phyloP scores from a whole-genome alignment of 2,888 invertebrate species.

The Prosapia bicincta region DNA sequence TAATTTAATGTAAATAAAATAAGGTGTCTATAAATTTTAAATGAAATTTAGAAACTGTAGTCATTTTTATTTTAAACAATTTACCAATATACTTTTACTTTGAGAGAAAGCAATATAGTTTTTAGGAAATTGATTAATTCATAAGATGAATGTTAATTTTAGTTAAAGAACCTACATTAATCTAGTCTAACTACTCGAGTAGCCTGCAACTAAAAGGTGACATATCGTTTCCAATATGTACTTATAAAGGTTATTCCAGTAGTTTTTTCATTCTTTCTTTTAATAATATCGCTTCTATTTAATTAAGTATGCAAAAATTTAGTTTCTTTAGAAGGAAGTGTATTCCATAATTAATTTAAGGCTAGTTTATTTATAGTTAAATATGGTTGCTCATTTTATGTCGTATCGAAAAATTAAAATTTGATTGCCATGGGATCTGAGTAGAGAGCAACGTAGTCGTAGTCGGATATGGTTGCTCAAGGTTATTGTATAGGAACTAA shows the following conservation, averaged over 20 bases:
- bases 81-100: background rate
- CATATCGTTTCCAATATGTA: background rate
- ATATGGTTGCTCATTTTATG: slow-evolving; percentile 30
- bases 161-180: background rate
- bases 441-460: background rate
- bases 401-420: background rate
- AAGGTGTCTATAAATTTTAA: background rate
- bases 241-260: background rate
- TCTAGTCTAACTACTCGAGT: background rate
- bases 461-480: background rate
- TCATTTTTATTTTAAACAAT: background rate
- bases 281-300: background rate
- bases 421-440: background rate
- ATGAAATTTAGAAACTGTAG: background rate
- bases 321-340: slow-evolving; percentile 6
- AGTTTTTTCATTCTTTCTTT: background rate
- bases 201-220: background rate
- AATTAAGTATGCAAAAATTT: background rate
- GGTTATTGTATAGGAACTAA: background rate
- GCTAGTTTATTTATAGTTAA: slow-evolving; percentile 24
- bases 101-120: background rate
- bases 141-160: slow-evolving; percentile 2
- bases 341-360: slow-evolving; percentile 31
- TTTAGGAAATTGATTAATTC: background rate
- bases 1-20: background rate